Conservation (phyloP, 2,797 vertebrate species). For the Spatula clypeata region DNA sequence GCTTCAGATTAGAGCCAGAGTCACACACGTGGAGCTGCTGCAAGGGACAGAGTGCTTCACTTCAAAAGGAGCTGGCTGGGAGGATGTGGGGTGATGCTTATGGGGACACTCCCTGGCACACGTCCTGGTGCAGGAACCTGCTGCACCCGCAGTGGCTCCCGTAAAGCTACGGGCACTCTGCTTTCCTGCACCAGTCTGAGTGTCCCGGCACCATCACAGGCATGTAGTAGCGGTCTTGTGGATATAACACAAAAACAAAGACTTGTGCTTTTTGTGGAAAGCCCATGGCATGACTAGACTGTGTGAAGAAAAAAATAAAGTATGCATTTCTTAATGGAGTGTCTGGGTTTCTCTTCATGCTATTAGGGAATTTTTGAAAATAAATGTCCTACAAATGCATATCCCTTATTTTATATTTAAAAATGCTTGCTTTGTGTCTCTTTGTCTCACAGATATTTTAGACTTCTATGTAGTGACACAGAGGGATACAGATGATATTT, state of each 20-base stretch:
- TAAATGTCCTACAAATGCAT: background rate
- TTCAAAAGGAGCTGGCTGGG: background rate
- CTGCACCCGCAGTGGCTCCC: background rate
- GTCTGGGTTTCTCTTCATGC: background rate
- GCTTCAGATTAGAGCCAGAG: background rate
- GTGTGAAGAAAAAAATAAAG: background rate
- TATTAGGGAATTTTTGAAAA: background rate
- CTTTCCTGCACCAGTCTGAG: background rate
- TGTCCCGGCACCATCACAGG: background rate
- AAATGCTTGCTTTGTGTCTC: background rate
- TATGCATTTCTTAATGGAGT: background rate
- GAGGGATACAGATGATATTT: background rate
- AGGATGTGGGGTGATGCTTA: background rate
- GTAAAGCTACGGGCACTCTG: background rate
- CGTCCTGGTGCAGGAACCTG: background rate
- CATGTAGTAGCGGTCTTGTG: background rate
- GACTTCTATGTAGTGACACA: background rate
- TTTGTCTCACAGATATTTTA: background rate
- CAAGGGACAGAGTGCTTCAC: background rate
- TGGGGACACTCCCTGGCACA: background rate
- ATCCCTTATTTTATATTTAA: background rate
- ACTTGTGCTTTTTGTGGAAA: background rate
- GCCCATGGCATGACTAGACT: background rate
- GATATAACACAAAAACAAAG: background rate
- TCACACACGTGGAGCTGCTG: rapidly evolving